Conservation (phyloP, 2,888 invertebrate species). For the Acrobasis repandana region DNA sequence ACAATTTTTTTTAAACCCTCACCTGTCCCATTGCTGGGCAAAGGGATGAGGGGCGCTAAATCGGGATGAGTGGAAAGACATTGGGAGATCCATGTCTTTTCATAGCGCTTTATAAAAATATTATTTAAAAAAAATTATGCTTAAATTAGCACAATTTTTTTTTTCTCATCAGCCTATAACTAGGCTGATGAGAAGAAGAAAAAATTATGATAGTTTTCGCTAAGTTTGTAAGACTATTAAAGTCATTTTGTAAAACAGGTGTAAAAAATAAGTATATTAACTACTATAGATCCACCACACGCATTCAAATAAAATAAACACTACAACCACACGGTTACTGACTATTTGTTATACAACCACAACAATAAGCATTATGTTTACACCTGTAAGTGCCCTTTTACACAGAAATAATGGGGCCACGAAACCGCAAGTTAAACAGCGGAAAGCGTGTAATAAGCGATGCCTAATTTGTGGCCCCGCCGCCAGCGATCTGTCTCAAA, state of each 20-base stretch:
- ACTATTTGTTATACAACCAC: conserved; percentile 14
- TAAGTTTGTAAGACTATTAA: too few species aligned
- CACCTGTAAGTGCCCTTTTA: conserved; percentile 20
- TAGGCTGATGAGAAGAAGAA: too few species aligned
- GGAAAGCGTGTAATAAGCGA: conserved; percentile 17
- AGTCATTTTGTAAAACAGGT: neutral
- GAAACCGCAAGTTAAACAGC: conserved; percentile 19
- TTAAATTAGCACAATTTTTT: too few species aligned
- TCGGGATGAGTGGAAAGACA: too few species aligned
- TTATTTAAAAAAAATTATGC: too few species aligned
- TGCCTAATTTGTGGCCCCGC: conserved; percentile 18
- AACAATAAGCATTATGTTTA: conserved; percentile 24
- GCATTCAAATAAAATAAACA: conserved; percentile 6
- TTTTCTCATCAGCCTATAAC: too few species aligned
- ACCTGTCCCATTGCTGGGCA: too few species aligned
- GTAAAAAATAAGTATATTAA: neutral
- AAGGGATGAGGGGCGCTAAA: too few species aligned
- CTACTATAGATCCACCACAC: conserved; percentile 7
- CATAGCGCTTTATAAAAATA: too few species aligned
- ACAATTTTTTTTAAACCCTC: too few species aligned
- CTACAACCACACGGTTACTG: conserved; percentile 5
- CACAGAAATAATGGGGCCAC: conserved; percentile 18
- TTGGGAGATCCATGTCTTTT: too few species aligned
- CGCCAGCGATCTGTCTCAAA: conserved; percentile 5
- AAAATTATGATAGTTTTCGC: too few species aligned